Evolutionary conservation across 2,113 vertebrate species (phyloP), one percentile per base, ranked within the genome.

Genomic region (Oncorhynchus gorbuscha): DNA sequence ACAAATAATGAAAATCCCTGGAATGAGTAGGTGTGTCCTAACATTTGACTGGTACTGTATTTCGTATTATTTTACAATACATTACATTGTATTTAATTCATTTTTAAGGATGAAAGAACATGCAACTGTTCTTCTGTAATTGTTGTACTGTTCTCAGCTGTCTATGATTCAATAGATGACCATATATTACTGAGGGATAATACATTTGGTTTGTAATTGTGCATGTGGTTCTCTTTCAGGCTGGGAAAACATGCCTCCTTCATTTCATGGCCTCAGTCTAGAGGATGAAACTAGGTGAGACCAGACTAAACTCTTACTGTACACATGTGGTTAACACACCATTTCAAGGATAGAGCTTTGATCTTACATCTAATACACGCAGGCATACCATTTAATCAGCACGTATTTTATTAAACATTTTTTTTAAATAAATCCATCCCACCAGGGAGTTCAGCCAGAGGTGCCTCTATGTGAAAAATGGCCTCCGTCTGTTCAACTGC

Each of bases 261-360:
- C 83, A 0, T 4, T 82, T 49, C 81, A 79, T 58, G 83, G 86
- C 12, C 73, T 86, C 72, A 81, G 66, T 12, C 39, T 81, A 20
- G 86, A 89, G 2, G 88, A 91, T 2, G 79, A 90, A 80, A 81
- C 75, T 65, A 88, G 87, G 92, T 92, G 88, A 78, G 69, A 28
- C 49, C 39, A 8, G 9, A 74, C 4, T 73, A 9, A 71, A 11
- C 9, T 22, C 45, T 35, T 13, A 71, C 39, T 45, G 39, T 45
- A 45, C 9, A 11, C 4, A 58, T 58, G 55, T 20, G 55, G 59
- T 8, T 62, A 62, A n/a, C 3, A 62, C 51, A 62, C 59, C 59
- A 62, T 9, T 62, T 22, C 59, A 22, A 16, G 59, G 20, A n/a
- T 8, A 62, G 18, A 9, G 59, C 6, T 62, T 22, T 62, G 59